Percentiles rank a stretch among this genome's conserved stretches.
These are phyloP conservation scores for Pandion haliaetus DNA, from an alignment of 2,113 vertebrate genomes.

Conservation along the genomic window DNA sequence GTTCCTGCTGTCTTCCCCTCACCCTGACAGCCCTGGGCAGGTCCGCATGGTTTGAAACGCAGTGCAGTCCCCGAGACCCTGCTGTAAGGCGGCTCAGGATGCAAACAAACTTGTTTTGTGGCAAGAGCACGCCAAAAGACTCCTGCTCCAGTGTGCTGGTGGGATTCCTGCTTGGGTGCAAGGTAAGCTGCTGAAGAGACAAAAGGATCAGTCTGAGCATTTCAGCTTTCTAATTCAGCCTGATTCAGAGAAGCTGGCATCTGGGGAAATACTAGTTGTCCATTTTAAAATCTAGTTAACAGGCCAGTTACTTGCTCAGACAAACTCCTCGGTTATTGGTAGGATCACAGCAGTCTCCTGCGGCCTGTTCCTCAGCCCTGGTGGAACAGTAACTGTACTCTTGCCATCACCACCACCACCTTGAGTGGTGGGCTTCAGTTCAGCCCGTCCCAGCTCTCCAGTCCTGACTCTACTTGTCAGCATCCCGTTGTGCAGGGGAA, in stretches of 20 bases:
- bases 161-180: not conserved
- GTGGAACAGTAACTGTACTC: too few relatives aligned
- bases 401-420: too few relatives aligned
- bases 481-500: not conserved
- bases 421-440: not conserved
- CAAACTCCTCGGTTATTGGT: not conserved
- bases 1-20: not conserved
- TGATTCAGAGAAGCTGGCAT: not conserved
- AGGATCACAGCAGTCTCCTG: not conserved
- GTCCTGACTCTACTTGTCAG: not conserved
- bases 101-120: not conserved
- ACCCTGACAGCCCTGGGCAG: not conserved
- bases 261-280: not conserved
- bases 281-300: not conserved
- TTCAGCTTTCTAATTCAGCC: not conserved
- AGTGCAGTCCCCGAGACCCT: not conserved
- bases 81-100: not conserved
- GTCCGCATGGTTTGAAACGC: rapidly evolving
- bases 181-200: not conserved
- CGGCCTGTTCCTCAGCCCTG: not conserved
- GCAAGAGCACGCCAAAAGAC: not conserved
- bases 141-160: not conserved
- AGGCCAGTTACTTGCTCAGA: not conserved
- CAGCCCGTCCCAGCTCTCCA: not conserved
- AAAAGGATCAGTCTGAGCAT: not conserved